Conservation (phyloP, 2,113 vertebrate genomes). For the Perognathus longimembris region DNA sequence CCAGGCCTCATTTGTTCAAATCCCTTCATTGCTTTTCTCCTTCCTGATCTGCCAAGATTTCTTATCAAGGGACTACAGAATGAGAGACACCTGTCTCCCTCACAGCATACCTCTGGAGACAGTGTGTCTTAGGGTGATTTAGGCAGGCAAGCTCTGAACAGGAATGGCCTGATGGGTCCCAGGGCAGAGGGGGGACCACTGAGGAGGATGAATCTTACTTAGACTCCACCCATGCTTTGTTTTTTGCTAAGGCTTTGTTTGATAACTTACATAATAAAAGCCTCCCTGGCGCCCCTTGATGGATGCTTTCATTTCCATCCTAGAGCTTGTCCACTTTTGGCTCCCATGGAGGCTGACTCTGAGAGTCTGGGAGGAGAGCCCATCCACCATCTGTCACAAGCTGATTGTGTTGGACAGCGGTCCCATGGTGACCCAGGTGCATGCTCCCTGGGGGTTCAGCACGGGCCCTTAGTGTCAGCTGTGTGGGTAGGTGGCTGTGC, state of each 20-base stretch:
- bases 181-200: rapidly evolving
- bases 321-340: not conserved
- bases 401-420: not conserved
- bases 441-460: not conserved
- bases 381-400: not conserved
- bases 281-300: constrained; percentile 1
- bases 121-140: not conserved
- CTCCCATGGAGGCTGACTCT: not conserved
- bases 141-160: no score
- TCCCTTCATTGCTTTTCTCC: not conserved
- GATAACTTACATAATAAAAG: constrained; percentile 59
- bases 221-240: not conserved
- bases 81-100: no score
- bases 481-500: not conserved
- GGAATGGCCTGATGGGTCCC: no score
- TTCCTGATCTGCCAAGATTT: not conserved
- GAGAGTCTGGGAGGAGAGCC: not conserved
- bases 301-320: not conserved
- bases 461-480: not conserved
- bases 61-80: not conserved
- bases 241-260: constrained; percentile 65
- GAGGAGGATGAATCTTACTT: constrained; percentile 34
- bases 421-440: rapidly evolving
- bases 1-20: not conserved
- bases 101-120: not conserved